phyloP scores from a whole-genome alignment of 1,140 invertebrate genomes.

The Tetragonula clypearis region DNA sequence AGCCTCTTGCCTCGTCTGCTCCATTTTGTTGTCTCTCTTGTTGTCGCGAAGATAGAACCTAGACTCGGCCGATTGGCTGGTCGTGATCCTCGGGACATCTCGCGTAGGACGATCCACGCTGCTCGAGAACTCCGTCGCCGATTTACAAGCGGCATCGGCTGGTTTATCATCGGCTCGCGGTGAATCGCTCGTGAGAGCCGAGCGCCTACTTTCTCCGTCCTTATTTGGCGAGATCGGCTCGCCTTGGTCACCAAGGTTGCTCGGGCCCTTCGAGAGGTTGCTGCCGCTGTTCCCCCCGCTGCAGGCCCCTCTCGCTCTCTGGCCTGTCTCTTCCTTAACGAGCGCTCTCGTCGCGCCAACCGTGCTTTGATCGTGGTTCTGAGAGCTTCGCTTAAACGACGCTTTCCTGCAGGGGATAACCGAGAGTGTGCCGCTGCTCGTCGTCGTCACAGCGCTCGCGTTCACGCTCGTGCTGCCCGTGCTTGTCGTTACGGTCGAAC shows the following conservation, averaged over 20 bases:
- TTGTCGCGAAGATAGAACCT: constrained; percentile 23
- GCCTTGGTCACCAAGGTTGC: constrained; percentile 53
- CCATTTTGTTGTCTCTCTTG: constrained; percentile 32
- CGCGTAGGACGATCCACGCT: constrained; percentile 41
- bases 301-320: constrained; percentile 38
- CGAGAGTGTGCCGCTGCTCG: constrained; percentile 15
- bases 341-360: constrained; percentile 41
- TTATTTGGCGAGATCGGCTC: constrained; percentile 72
- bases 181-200: constrained; percentile 51
- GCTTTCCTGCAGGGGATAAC: constrained; percentile 56
- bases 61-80: background rate
- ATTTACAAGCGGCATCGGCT: constrained; percentile 57
- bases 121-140: constrained; percentile 49
- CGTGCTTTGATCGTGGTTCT: constrained; percentile 50
- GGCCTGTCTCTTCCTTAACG: constrained; percentile 61
- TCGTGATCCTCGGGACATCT: constrained; percentile 25
- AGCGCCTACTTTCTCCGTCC: constrained; percentile 72
- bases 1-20: constrained; percentile 38
- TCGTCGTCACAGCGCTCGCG: too few relatives aligned
- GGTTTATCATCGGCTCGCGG: constrained; percentile 52
- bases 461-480: background rate
- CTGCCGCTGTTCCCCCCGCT: background rate
- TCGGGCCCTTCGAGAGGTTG: constrained; percentile 53
- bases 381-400: constrained; percentile 64
- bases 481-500: background rate